These are phyloP conservation scores for Dinocampus coccinellae DNA, from an alignment of 2,888 invertebrate genomes.

Conservation along the genomic window DNA sequence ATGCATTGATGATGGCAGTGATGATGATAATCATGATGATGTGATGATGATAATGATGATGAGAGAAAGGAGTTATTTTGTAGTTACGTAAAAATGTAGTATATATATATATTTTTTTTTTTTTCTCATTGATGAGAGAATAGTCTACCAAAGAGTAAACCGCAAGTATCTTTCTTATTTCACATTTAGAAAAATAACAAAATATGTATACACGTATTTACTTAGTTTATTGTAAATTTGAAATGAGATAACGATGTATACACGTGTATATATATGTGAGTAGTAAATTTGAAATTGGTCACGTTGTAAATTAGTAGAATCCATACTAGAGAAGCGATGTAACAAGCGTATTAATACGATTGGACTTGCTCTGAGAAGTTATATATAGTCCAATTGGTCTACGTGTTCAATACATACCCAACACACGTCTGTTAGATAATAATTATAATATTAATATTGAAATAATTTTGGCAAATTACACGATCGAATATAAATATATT, in stretches of 20 bases:
- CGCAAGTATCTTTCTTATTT: background rate
- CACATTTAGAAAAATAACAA: background rate
- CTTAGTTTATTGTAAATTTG: constrained; percentile 3
- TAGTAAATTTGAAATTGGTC: constrained; percentile 22
- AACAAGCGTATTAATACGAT: constrained; percentile 20
- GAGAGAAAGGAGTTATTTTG: background rate
- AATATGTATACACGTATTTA: background rate
- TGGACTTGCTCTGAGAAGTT: constrained; percentile 16
- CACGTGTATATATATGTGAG: background rate
- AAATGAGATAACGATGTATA: constrained; percentile 16
- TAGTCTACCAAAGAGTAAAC: background rate
- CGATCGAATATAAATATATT: background rate
- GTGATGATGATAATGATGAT: too few species aligned
- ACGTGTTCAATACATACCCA: background rate
- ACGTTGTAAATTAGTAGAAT: constrained; percentile 9
- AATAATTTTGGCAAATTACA: background rate
- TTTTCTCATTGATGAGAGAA: background rate
- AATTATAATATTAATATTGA: background rate
- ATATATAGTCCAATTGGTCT: background rate
- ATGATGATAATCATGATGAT: too few species aligned
- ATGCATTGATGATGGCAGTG: too few species aligned
- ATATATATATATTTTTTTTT: background rate
- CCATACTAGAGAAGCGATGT: background rate
- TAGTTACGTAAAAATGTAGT: background rate
- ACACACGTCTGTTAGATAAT: background rate